Evolutionary conservation across 2,113 vertebrate genomes (phyloP), one percentile per base, ranked within the genome.

Genomic region (Nothobranchius furzeri): DNA sequence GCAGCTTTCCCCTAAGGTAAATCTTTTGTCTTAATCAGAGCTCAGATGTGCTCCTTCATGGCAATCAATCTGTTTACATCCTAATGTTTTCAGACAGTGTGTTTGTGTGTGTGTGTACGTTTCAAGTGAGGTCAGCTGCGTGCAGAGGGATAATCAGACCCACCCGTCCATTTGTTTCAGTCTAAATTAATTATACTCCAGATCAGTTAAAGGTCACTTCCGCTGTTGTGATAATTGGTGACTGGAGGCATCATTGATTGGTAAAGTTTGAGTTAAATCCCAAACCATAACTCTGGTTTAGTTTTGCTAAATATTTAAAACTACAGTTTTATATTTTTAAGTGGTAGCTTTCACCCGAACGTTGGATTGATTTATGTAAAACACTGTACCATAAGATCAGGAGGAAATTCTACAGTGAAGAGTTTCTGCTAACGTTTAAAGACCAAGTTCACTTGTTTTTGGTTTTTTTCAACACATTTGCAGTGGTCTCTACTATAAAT

Each of bases 121-220:
- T 56, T 64, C 59, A 15, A 52, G 24, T 74, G 46, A 64, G 59
- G 52, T 50, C 60, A 59, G 66, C 73, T 64, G 66, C 15, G 13
- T 80, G 59, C 64, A n/a, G 13, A 56, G 45, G 73, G 67, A 79
- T 83, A 79, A 87, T 85, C 76, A 78, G 77, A 81, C 67, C 73
- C 70, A 46, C 47, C 35, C 17, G n/a, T 75, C 75, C 62, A 66
- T 86, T 80, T 84, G 82, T 70, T 70, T 17, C 79, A 63, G 78
- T 80, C 74, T 69, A 40, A 83, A 75, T 24, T 14, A 76, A 78
- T 80, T 73, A 82, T 70, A 63, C 60, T 84, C 56, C 70, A 64
- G 64, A 54, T 81, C 50, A 36, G 61, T 83, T 80, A 84, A 87
- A 74, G 78, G 65, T 50, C 73, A 61, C 59, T 64, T 79, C 54